A percentile compares a stretch with the other conserved stretches of the same genome.
Evolutionary conservation across 2,113 vertebrate species (phyloP).

Genomic region (Hydrolagus affinis): DNA sequence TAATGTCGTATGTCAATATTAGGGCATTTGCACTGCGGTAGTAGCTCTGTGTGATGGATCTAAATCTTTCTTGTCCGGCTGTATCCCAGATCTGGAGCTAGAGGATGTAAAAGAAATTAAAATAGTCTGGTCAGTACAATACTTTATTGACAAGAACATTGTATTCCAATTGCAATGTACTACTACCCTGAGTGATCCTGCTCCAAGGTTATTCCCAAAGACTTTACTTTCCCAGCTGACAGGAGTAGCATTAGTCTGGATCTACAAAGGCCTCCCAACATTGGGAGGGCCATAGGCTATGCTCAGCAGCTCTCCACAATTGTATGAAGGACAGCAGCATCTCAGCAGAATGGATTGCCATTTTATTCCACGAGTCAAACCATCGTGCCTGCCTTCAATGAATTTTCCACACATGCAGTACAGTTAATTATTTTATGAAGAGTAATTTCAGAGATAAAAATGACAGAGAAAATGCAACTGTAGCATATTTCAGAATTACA

Average conservation of each 20-base stretch:
- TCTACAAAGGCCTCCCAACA: background rate
- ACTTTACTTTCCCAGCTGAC: no score
- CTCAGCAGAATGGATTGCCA: background rate
- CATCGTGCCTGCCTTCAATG: no score
- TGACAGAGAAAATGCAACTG: no score
- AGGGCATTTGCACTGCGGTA: constrained; percentile 95
- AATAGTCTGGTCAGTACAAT: background rate
- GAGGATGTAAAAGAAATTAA: background rate
- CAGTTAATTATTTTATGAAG: no score
- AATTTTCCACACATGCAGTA: no score
- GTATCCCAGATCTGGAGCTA: constrained; percentile 99
- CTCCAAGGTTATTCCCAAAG: no score
- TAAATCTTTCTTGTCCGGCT: constrained; percentile 91
- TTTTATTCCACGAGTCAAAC: no score
- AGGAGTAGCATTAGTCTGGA: background rate
- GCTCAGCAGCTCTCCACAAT: background rate
- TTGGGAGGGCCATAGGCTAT: background rate
- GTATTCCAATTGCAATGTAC: no score
- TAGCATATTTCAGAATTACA: no score
- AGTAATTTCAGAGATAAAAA: no score
- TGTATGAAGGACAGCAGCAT: background rate
- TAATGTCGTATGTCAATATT: constrained; percentile 96
- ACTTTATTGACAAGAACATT: no score
- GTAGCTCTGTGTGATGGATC: constrained; percentile 97
- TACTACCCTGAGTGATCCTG: no score